Evolutionary conservation across 2,888 invertebrate genomes (phyloP).

Genomic region (Spodoptera exigua): DNA sequence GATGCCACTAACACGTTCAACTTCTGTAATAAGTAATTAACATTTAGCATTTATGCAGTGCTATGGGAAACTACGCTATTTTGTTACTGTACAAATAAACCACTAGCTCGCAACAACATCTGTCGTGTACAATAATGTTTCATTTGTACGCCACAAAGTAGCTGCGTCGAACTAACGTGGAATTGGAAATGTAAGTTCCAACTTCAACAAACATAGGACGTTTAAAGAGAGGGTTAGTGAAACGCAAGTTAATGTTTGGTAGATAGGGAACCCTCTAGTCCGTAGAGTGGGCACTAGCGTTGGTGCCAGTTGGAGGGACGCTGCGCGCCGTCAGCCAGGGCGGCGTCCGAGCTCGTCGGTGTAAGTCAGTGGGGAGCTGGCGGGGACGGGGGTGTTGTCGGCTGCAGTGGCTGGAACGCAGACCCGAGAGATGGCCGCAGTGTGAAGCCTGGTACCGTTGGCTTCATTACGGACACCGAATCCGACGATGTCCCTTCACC

Average conservation of each 20-base stretch:
- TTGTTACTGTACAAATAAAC: constrained; percentile 37
- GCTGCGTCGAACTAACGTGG: constrained; percentile 31
- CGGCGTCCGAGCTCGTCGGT: not conserved
- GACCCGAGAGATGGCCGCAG: constrained; percentile 94
- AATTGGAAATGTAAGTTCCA: constrained; percentile 40
- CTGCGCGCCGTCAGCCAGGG: constrained; percentile 1
- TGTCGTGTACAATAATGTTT: constrained; percentile 18
- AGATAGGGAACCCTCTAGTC: constrained; percentile 40
- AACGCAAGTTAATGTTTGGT: constrained; percentile 45
- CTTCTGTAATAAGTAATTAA: constrained; percentile 36
- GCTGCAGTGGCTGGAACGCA: constrained; percentile 93
- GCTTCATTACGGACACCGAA: constrained; percentile 87
- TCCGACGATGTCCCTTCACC: constrained; percentile 81
- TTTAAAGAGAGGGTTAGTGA: constrained; percentile 40
- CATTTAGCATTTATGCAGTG: constrained; percentile 37
- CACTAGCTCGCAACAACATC: constrained; percentile 22
- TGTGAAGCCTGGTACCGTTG: constrained; percentile 91
- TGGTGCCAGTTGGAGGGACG: constrained; percentile 3
- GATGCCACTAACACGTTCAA: constrained; percentile 54
- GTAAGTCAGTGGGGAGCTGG: constrained; percentile 56
- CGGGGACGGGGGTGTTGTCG: constrained; percentile 60
- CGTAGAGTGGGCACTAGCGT: constrained; percentile 11
- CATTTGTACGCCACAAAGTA: constrained; percentile 39
- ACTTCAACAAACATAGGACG: constrained; percentile 31
- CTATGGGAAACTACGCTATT: constrained; percentile 30